Evolutionary conservation across 2,113 vertebrate species (phyloP), one percentile per base, ranked within the genome.

Genomic region (Riparia riparia): DNA sequence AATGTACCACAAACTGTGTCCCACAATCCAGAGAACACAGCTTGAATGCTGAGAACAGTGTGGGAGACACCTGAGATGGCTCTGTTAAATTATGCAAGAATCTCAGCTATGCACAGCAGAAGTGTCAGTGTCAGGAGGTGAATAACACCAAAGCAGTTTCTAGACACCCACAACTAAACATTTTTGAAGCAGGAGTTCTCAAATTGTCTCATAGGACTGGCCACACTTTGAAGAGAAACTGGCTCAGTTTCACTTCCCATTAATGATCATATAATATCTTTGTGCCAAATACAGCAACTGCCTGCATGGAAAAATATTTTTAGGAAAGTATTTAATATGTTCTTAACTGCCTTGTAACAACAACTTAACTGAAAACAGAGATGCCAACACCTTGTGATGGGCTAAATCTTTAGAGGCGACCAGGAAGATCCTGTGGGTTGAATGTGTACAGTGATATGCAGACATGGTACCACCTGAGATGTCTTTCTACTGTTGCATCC

Each of bases 41-140:
- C 57, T 69, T 6, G 1, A 78, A 58, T 51, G 31, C 56, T 82
- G 76, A 53, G 41, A 92, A 82, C 31, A 74, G 93, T 85, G 50
- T 80, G 72, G 91, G 86, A 90, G 95, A 95, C 79, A 97, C 95
- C 95, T 96, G 97, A 97, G 95, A 95, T 82, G 83, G 37, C 68
- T 92, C 86, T 93, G 42, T 90, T 97, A 90, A 97, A 95, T 96
- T 97, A 96, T 96, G 95, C 93, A 97, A 93, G 96, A 97, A 97
- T 96, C 86, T 96, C 93, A 96, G 92, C 72, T 94, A 97, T 93
- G 94, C 73, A 44, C 47, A 84, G 79, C 50, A 51, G 11, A 86
- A 90, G 82, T n/a, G 56, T 53, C 79, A 84, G 86, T 88, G 78
- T 90, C 92, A 84, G 84, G 82, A 97, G 96, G 91, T 93, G 93